phyloP scores from a whole-genome alignment of 2,113 vertebrate genomes.

The Camelus bactrianus region DNA sequence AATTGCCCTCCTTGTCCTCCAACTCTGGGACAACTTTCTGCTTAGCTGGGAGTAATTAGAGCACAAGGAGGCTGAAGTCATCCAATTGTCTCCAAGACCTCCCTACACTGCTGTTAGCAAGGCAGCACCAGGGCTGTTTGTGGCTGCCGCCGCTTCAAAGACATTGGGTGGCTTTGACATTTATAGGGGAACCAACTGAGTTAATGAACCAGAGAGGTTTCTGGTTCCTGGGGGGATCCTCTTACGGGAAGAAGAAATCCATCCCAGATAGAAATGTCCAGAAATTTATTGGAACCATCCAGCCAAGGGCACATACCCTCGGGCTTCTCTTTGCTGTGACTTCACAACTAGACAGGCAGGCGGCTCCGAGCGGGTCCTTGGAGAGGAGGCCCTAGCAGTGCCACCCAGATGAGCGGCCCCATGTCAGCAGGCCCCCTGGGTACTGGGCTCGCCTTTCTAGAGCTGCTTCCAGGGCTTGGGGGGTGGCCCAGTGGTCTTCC shows the following conservation, averaged over 20 bases:
- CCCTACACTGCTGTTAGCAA: neutral
- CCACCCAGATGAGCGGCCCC: neutral
- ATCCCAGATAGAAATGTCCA: neutral
- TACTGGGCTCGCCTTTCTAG: neutral
- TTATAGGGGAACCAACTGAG: slow-evolving; percentile 34
- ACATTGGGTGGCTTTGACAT: neutral
- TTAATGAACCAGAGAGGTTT: slow-evolving; percentile 42
- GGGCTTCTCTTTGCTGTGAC: neutral
- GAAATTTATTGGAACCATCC: neutral
- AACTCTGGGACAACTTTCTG: neutral
- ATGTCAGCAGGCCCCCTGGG: neutral
- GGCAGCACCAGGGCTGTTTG: neutral
- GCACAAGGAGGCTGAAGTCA: neutral
- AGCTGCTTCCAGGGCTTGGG: neutral
- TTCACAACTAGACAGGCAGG: neutral
- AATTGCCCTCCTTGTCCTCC: neutral
- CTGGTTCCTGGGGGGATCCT: neutral
- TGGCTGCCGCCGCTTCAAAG: slow-evolving; percentile 44
- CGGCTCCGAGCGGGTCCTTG: neutral
- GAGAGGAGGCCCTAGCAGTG: neutral
- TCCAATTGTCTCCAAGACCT: neutral
- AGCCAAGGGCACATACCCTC: neutral
- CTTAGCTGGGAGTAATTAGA: neutral
- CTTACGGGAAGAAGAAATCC: slow-evolving; percentile 9
- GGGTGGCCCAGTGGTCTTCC: neutral